Percentiles rank a stretch among this genome's conserved stretches.
Conservation (phyloP, 2,888 invertebrate species). For the Ennomos quercinarius region DNA sequence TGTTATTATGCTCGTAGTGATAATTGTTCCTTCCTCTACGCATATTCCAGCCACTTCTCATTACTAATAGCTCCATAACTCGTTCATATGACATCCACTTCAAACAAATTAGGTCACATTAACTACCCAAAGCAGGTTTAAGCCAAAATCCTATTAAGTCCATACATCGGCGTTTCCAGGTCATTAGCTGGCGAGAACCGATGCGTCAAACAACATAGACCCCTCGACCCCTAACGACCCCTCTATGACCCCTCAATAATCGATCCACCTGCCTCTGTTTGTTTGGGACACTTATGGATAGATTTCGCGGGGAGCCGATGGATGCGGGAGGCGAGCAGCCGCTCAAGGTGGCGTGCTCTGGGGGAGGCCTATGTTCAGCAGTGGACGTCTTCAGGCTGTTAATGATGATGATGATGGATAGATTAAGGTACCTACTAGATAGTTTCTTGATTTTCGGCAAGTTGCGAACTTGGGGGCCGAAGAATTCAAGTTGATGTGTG, state of each 20-base stretch:
- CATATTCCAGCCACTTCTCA: background rate
- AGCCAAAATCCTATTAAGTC: slow-evolving; percentile 41
- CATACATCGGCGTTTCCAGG: slow-evolving; percentile 44
- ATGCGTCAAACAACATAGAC: slow-evolving; percentile 35
- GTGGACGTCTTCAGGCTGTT: no score
- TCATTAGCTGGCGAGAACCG: slow-evolving; percentile 43
- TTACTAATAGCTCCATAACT: slow-evolving; percentile 15
- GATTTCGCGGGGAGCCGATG: no score
- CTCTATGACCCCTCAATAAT: slow-evolving; percentile 42
- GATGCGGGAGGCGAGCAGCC: no score
- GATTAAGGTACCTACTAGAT: slow-evolving; percentile 28
- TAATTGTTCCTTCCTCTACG: no score
- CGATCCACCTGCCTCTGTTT: slow-evolving; percentile 57
- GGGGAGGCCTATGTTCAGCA: no score
- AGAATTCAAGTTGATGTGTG: background rate
- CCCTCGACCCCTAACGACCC: slow-evolving; percentile 30
- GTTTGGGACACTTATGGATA: slow-evolving; percentile 44
- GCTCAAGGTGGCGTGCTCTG: no score
- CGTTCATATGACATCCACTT: slow-evolving; percentile 26
- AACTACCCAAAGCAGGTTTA: slow-evolving; percentile 29
- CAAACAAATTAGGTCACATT: slow-evolving; percentile 32
- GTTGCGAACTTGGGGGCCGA: slow-evolving; percentile 3
- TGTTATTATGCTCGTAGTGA: no score
- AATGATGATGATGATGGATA: no score
- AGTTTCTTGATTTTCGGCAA: slow-evolving; percentile 26